Evolutionary conservation across 2,888 invertebrate genomes (phyloP), one percentile per base, ranked within the genome.

Genomic region (Pasiphila rectangulata): DNA sequence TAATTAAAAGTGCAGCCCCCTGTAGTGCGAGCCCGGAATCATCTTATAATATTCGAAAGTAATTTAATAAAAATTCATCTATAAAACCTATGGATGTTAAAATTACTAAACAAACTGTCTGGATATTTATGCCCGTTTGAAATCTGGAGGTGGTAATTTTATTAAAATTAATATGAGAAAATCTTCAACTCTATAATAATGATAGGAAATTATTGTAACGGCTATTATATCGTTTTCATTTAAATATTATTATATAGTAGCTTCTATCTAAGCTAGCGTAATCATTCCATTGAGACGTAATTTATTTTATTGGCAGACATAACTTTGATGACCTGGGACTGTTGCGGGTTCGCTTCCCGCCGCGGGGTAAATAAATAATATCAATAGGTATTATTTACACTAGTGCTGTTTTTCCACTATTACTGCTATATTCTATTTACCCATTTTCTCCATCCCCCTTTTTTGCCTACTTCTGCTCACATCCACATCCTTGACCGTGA

Each of bases 1-100:
- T 87, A 87, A 88, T 87, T 87, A 87, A 87, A 87, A 87, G 83
- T 85, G 83, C 79, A 75, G 79, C 79, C 72, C 79, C 87, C 87
- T 74, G 73, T 70, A 40, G 86, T 62, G 65, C 67, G 63, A 25
- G 35, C 44, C 40, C 50, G 17, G 29, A 41, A 44, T 50, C 83
- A 83, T 83, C 80, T 75, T 73, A 83, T 83, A 83, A 86, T 85
- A 85, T 82, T 83, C 83, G 82, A 84, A 83, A 57, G 81, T 84
- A 84, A 85, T 85, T 84, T 84, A 85, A 86, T 86, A 45, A 83
- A 85, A 84, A 82, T 70, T 69, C 74, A 38, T 59, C 67, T 66
- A 51, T 45, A 45, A 48, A 47, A 50, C 15, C 45, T 42, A 50
- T 38, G 27, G 36, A 32, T 38, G 20, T 30, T 38, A 45, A 41